Percentiles rank a stretch among this genome's conserved stretches.
Evolutionary conservation across 2,888 invertebrate genomes (phyloP).

Genomic region (Microplitis deprimator): DNA sequence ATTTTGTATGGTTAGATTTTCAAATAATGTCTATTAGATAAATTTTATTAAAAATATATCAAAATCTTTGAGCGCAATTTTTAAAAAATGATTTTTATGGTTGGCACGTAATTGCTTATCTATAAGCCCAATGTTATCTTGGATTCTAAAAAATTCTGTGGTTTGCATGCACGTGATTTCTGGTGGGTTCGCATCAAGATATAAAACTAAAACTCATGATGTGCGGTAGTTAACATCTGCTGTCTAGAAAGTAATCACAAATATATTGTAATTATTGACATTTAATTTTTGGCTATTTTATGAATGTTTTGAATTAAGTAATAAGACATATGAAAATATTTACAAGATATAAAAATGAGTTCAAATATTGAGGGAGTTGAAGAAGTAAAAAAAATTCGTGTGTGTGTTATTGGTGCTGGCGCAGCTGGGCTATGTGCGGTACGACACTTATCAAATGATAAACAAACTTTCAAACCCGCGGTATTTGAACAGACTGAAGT

Average conservation of each 20-base stretch:
- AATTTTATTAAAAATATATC: no score
- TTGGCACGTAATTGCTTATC: no score
- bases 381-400: slow-evolving; percentile 59
- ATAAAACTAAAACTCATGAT: neutral
- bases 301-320: no score
- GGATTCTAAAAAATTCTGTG: neutral
- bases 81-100: no score
- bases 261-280: no score
- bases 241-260: neutral
- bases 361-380: slow-evolving; percentile 23
- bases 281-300: no score
- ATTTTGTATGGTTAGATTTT: no score
- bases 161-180: neutral
- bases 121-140: neutral
- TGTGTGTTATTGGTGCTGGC: slow-evolving; percentile 83
- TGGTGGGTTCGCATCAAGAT: neutral
- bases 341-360: slow-evolving; percentile 34
- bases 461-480: slow-evolving; percentile 72
- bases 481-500: slow-evolving; percentile 80
- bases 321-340: no score
- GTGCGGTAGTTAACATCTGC: neutral
- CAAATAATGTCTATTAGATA: no score
- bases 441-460: slow-evolving; percentile 75
- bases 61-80: no score
- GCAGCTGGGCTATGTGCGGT: slow-evolving; percentile 81